Evolutionary conservation across 2,888 invertebrate genomes (phyloP).

Genomic region (Stomorhina lunata): DNA sequence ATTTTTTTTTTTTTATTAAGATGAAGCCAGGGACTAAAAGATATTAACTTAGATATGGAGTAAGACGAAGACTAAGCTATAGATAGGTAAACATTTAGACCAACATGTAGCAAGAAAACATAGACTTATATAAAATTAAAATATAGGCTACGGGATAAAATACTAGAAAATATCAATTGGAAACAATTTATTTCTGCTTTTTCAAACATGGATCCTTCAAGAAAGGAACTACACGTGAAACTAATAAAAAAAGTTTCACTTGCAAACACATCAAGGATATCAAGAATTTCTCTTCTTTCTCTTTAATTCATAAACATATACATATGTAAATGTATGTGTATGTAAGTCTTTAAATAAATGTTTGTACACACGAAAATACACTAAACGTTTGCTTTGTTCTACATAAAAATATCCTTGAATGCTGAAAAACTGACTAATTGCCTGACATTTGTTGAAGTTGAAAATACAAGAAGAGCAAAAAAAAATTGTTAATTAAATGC

Average conservation of each 20-base stretch:
- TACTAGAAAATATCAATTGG: no score
- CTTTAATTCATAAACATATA: background rate
- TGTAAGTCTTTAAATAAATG: slow-evolving; percentile 20
- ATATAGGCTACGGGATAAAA: background rate
- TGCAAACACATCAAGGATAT: slow-evolving; percentile 25
- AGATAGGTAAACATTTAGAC: no score
- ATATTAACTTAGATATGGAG: no score
- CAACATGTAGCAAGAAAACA: background rate
- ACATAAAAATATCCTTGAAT: slow-evolving; percentile 49
- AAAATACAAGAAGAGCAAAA: background rate
- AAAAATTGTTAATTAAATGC: slow-evolving; percentile 56
- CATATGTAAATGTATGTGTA: background rate
- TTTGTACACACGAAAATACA: slow-evolving; percentile 1
- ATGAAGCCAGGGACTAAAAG: no score
- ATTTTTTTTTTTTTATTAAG: no score
- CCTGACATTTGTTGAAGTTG: slow-evolving; percentile 54
- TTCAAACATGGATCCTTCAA: background rate
- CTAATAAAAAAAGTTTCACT: slow-evolving; percentile 14
- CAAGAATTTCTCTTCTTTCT: background rate
- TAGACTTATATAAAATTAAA: background rate
- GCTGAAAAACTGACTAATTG: slow-evolving; percentile 62
- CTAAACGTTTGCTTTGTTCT: slow-evolving; percentile 28
- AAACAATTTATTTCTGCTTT: slow-evolving; percentile 19
- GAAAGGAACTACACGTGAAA: background rate
- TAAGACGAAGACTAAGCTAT: no score